These are phyloP conservation scores for Asbolus verrucosus DNA, from an alignment of 1,140 invertebrate species.

Conservation along the genomic window DNA sequence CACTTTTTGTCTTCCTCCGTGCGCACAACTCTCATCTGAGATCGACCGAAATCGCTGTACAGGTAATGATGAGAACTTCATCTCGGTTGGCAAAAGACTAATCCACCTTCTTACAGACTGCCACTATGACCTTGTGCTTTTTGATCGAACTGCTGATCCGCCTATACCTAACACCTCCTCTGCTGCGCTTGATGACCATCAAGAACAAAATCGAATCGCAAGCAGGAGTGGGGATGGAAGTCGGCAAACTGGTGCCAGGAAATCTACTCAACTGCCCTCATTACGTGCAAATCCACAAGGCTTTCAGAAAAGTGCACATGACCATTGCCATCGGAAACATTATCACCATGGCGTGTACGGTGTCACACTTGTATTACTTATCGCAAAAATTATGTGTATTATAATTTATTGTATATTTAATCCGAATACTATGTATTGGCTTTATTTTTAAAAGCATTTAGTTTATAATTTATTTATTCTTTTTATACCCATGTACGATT, in stretches of 20 bases:
- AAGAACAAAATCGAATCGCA: constrained; percentile 78
- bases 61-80: constrained; percentile 53
- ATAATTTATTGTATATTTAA: constrained; percentile 36
- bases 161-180: constrained; percentile 75
- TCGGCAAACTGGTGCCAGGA: constrained; percentile 75
- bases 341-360: constrained; percentile 77
- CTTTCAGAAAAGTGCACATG: constrained; percentile 77
- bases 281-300: constrained; percentile 75
- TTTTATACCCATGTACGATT: constrained; percentile 5
- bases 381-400: constrained; percentile 67
- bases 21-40: constrained; percentile 54
- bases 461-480: constrained; percentile 23
- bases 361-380: constrained; percentile 77
- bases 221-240: constrained; percentile 78
- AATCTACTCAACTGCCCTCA: constrained; percentile 76
- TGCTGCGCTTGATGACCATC: constrained; percentile 74
- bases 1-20: constrained; percentile 69
- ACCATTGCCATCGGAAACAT: constrained; percentile 80
- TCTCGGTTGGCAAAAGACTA: constrained; percentile 4
- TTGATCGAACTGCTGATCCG: constrained; percentile 76
- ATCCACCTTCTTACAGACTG: constrained; percentile 69
- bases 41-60: constrained; percentile 54
- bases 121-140: constrained; percentile 75
- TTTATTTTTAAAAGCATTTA: constrained; percentile 31
- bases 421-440: constrained; percentile 10